A percentile compares a stretch with the other conserved stretches of the same genome.
Evolutionary conservation across 2,888 invertebrate genomes (phyloP).

Genomic region (Chrysotoxum bicinctum): DNA sequence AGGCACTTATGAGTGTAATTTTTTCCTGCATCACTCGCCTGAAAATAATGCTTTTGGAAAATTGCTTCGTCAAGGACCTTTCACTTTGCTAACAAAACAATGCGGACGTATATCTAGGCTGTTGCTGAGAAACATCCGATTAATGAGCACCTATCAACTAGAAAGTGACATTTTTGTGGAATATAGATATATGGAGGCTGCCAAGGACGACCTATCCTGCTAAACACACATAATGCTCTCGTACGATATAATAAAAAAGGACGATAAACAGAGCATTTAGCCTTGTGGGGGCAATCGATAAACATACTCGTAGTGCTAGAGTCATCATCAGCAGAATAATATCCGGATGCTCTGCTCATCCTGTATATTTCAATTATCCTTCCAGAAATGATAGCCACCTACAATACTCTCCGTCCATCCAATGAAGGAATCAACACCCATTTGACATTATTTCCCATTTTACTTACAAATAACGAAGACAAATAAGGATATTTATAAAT

Average conservation of each 20-base stretch:
- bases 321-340: conserved; percentile 32
- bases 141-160: conserved; percentile 50
- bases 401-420: neutral
- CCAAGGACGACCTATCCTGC: neutral
- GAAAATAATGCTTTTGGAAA: conserved; percentile 39
- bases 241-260: neutral
- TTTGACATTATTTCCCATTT: conserved; percentile 53
- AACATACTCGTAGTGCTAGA: conserved; percentile 34
- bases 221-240: neutral
- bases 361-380: conserved; percentile 37
- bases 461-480: conserved; percentile 47
- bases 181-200: neutral
- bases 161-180: conserved; percentile 26
- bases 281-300: conserved; percentile 46
- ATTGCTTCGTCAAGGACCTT: conserved; percentile 53
- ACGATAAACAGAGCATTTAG: conserved; percentile 4
- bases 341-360: conserved; percentile 25
- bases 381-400: conserved; percentile 7
- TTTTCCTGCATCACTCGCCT: neutral
- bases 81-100: conserved; percentile 51
- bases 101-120: conserved; percentile 13
- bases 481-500: conserved; percentile 64
- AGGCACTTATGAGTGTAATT: conserved; percentile 8
- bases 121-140: conserved; percentile 39
- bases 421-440: neutral